Percentiles rank a stretch among this genome's conserved stretches.
Conservation (phyloP, 2,888 invertebrate species). For the Mantis religiosa region DNA sequence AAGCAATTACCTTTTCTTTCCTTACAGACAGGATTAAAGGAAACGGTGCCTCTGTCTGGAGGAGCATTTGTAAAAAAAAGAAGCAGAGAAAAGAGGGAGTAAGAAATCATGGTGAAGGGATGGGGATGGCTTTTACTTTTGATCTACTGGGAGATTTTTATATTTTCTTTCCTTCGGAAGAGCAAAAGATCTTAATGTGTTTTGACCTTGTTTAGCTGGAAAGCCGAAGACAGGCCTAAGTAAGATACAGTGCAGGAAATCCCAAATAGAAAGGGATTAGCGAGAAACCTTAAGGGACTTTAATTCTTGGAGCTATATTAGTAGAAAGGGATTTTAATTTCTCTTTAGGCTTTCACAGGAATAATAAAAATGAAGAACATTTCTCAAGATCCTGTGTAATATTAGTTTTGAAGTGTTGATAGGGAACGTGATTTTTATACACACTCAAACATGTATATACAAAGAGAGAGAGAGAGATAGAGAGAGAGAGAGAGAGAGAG, state of each 20-base stretch:
- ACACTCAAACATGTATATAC: no score
- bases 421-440: no score
- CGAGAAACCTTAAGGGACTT: no score
- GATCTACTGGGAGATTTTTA: background rate
- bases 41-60: background rate
- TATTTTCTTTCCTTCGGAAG: background rate
- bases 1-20: background rate
- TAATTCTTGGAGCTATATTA: no score
- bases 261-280: no score
- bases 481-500: no score
- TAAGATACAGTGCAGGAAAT: background rate
- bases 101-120: background rate
- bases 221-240: background rate
- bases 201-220: constrained; percentile 1
- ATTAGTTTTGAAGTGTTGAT: no score
- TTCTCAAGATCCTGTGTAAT: no score
- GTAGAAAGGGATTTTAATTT: no score
- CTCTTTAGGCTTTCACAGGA: no score
- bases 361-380: no score
- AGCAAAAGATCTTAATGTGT: background rate
- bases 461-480: no score
- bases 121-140: background rate
- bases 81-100: background rate
- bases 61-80: background rate
- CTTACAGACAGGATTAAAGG: background rate